Percentiles rank a stretch among this genome's conserved stretches.
Conservation (phyloP, 2,797 vertebrate species). For the Coranthus polyacanthus region DNA sequence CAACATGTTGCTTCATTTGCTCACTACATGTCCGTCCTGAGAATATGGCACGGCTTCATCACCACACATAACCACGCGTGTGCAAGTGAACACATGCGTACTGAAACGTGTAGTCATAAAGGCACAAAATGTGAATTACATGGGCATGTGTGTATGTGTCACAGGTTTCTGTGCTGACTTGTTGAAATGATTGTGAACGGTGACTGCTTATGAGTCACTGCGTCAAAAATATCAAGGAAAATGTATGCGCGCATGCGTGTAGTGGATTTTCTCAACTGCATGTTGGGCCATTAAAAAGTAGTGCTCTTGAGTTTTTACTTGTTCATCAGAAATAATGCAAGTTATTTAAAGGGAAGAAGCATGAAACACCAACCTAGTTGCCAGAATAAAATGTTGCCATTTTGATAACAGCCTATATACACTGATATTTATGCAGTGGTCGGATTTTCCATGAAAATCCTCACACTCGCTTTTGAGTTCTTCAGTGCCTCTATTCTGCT, state of each 20-base stretch:
- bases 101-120: background rate
- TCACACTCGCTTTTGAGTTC: too few relatives aligned
- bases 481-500: too few relatives aligned
- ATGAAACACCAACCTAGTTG: too few relatives aligned
- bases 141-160: background rate
- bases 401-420: too few relatives aligned
- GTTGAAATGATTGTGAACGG: background rate
- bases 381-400: too few relatives aligned
- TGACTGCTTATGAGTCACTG: background rate
- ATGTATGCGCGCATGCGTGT: background rate
- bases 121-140: constrained; percentile 4
- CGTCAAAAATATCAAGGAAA: background rate
- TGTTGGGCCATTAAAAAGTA: background rate
- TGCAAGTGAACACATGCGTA: constrained; percentile 23
- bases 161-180: background rate
- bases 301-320: background rate
- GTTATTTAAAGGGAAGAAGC: too few relatives aligned
- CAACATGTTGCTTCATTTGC: constrained; percentile 43
- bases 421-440: too few relatives aligned
- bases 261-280: background rate
- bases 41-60: constrained; percentile 8
- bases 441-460: too few relatives aligned
- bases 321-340: background rate
- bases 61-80: constrained; percentile 4
- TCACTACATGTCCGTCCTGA: constrained; percentile 36